These are phyloP conservation scores for Pseudomugil gertrudae DNA, from an alignment of 2,797 vertebrate species.

Conservation along the genomic window DNA sequence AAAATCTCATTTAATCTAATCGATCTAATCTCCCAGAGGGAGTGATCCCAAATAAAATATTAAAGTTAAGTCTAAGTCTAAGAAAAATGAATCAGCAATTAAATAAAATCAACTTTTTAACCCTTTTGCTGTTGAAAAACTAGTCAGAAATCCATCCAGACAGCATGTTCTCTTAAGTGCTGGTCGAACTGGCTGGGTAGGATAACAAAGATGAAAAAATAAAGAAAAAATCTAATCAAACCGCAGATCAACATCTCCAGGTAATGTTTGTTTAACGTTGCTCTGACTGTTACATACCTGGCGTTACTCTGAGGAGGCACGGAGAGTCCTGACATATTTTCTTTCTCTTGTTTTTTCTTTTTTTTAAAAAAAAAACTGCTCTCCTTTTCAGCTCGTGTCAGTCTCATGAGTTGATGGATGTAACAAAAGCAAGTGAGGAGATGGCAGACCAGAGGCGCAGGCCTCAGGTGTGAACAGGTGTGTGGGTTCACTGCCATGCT, in stretches of 20 bases:
- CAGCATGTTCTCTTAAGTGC: conserved; percentile 13
- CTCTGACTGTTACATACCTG: conserved; percentile 37
- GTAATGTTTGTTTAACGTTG: conserved; percentile 2
- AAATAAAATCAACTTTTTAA: not conserved
- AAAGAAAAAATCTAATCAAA: conserved; percentile 35
- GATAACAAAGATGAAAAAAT: conserved; percentile 41
- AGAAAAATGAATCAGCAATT: no score
- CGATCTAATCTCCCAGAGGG: no score
- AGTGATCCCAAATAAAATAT: no score
- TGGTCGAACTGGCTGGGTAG: conserved; percentile 51
- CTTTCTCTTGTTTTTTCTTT: conserved; percentile 19
- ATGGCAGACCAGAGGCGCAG: conserved; percentile 64
- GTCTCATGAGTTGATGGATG: conserved; percentile 64
- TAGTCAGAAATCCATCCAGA: conserved; percentile 15
- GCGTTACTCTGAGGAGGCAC: conserved; percentile 31
- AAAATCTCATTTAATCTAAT: no score
- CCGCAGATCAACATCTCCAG: conserved; percentile 10
- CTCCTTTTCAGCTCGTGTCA: conserved; percentile 53
- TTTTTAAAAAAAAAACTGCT: conserved; percentile 26
- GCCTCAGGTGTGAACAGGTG: conserved; percentile 84
- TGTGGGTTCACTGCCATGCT: conserved; percentile 81
- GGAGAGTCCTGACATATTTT: conserved; percentile 32
- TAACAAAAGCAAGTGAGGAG: conserved; percentile 63
- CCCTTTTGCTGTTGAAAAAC: not conserved
- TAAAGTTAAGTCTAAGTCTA: no score